Evolutionary conservation across 2,888 invertebrate genomes (phyloP).

Genomic region (Tipula helvola): DNA sequence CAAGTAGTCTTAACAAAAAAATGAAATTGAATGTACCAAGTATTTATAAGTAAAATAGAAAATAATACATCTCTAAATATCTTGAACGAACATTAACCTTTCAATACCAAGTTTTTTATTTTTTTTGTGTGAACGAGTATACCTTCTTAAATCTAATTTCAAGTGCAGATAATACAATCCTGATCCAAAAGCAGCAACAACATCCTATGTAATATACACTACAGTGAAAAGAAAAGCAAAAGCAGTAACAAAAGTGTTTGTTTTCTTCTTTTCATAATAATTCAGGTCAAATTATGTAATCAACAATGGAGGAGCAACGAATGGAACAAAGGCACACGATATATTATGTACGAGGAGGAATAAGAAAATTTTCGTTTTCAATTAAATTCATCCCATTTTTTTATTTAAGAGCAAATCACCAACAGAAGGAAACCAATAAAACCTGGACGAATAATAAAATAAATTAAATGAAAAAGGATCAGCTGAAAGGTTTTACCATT

Average conservation of each 20-base stretch:
- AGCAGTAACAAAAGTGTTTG: neutral
- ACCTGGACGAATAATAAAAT: neutral
- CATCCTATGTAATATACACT: neutral
- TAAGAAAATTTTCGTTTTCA: neutral
- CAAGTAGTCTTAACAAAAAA: neutral
- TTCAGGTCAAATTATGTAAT: neutral
- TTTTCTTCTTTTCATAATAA: neutral
- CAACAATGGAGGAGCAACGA: neutral
- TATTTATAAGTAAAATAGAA: neutral
- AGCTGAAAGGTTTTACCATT: neutral
- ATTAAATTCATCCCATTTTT: neutral
- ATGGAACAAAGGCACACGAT: neutral
- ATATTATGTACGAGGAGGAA: neutral
- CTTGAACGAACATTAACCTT: neutral
- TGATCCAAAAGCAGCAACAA: neutral
- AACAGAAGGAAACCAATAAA: conserved; percentile 4
- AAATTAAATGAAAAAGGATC: neutral
- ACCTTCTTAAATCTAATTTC: neutral
- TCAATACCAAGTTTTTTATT: neutral
- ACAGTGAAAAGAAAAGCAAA: neutral
- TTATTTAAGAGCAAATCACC: neutral
- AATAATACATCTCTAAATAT: neutral
- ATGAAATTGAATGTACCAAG: neutral
- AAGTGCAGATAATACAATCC: neutral
- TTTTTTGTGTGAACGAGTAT: neutral